Percentiles rank a stretch among this genome's conserved stretches.
Conservation (phyloP, 2,113 vertebrate species). For the Empidonax alnorum region DNA sequence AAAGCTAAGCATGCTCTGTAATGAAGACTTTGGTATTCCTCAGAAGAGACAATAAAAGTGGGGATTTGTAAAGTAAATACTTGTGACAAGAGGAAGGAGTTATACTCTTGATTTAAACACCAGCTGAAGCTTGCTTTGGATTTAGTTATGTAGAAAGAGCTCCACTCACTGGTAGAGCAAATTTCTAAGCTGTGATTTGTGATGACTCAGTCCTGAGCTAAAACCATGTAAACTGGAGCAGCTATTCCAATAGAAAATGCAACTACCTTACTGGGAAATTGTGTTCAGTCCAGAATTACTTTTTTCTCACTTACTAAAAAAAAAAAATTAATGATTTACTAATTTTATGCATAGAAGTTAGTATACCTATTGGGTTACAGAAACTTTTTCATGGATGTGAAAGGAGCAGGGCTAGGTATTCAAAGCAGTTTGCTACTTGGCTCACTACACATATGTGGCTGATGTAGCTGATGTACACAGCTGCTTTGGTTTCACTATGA, state of each 20-base stretch:
- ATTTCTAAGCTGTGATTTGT: neutral
- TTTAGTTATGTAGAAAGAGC: neutral
- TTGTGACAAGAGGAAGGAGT: neutral
- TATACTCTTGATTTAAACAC: neutral
- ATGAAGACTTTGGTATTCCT: neutral
- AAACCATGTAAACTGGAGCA: neutral
- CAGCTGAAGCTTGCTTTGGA: neutral
- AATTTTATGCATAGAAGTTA: neutral
- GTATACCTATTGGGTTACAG: neutral
- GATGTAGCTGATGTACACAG: neutral
- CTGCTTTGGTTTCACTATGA: neutral
- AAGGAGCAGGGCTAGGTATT: neutral
- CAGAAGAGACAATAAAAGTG: neutral
- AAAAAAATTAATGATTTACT: neutral
- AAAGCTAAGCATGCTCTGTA: neutral
- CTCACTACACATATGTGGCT: neutral
- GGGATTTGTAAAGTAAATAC: neutral
- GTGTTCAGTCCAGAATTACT: neutral
- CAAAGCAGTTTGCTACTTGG: neutral
- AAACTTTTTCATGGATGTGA: neutral
- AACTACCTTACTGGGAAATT: neutral
- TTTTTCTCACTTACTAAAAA: neutral
- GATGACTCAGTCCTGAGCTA: neutral
- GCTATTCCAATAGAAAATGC: neutral
- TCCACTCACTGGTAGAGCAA: neutral